Percentiles rank a stretch among this genome's conserved stretches.
phyloP scores from a whole-genome alignment of 2,113 vertebrate species.

The Cyanocitta stelleri region DNA sequence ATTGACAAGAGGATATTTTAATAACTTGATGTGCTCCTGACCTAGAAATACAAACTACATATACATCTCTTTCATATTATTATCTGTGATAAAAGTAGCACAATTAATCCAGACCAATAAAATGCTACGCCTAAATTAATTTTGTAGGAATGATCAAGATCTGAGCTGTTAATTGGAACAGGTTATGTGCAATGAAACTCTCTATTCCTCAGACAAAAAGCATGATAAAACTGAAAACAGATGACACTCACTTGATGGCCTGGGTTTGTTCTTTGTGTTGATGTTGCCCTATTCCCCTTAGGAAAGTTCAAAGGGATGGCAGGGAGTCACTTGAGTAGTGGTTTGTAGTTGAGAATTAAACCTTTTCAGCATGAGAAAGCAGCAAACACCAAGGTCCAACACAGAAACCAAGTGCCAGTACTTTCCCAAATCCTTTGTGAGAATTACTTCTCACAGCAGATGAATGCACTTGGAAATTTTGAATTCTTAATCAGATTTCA shows the following conservation, averaged over 20 bases:
- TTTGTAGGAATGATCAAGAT: neutral
- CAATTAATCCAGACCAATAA: neutral
- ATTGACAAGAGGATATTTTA: conserved; percentile 27
- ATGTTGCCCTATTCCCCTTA: neutral
- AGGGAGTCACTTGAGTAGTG: neutral
- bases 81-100: neutral
- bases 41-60: conserved; percentile 12
- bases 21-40: conserved; percentile 1
- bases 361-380: neutral
- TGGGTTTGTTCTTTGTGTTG: neutral
- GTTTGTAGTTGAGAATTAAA: neutral
- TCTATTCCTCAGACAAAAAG: neutral
- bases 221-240: neutral
- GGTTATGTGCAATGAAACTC: neutral
- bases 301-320: neutral
- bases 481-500: neutral
- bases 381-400: neutral
- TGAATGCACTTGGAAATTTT: neutral
- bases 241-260: neutral
- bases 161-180: neutral
- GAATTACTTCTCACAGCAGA: neutral
- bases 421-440: neutral
- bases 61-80: neutral
- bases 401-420: neutral
- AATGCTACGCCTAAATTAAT: neutral